phyloP scores from a whole-genome alignment of 1,140 invertebrate species.

The Propsilocerus akamusi region DNA sequence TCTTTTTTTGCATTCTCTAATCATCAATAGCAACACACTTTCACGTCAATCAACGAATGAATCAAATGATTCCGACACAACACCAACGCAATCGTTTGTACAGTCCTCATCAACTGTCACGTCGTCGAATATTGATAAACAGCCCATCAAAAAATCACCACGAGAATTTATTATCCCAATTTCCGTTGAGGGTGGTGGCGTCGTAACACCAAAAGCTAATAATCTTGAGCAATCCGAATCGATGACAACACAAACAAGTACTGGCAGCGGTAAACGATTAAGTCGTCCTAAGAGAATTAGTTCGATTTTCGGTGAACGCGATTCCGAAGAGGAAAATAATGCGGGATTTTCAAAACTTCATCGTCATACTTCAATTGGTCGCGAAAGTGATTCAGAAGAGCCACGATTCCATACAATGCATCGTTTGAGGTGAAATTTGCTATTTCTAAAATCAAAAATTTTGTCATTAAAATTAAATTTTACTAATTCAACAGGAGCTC shows the following conservation, averaged over 20 bases:
- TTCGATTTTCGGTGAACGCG: conserved; percentile 43
- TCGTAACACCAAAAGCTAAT: conserved; percentile 56
- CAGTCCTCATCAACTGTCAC: conserved; percentile 15
- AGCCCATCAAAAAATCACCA: conserved; percentile 71
- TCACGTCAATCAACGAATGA: conserved; percentile 48
- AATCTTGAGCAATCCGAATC: conserved; percentile 51
- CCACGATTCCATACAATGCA: conserved; percentile 42
- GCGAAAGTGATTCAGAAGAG: conserved; percentile 29
- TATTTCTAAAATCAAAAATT: background rate
- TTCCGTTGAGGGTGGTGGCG: conserved; percentile 70
- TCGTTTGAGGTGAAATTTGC: conserved; percentile 34
- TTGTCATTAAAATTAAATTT: background rate
- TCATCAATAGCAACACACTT: conserved; percentile 19
- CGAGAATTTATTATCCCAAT: conserved; percentile 84
- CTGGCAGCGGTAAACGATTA: conserved; percentile 13
- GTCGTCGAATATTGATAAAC: conserved; percentile 28
- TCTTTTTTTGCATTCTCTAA: conserved; percentile 1
- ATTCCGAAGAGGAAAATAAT: conserved; percentile 49
- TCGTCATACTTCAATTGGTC: conserved; percentile 25
- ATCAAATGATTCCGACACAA: conserved; percentile 38
- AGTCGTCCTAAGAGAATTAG: conserved; percentile 25
- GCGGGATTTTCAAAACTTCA: conserved; percentile 22
- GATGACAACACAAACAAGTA: conserved; percentile 24
- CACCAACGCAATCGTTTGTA: conserved; percentile 11
- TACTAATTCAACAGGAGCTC: conserved; percentile 33